Conservation (phyloP, 2,797 vertebrate species). For the Chiloscyllium punctatum region DNA sequence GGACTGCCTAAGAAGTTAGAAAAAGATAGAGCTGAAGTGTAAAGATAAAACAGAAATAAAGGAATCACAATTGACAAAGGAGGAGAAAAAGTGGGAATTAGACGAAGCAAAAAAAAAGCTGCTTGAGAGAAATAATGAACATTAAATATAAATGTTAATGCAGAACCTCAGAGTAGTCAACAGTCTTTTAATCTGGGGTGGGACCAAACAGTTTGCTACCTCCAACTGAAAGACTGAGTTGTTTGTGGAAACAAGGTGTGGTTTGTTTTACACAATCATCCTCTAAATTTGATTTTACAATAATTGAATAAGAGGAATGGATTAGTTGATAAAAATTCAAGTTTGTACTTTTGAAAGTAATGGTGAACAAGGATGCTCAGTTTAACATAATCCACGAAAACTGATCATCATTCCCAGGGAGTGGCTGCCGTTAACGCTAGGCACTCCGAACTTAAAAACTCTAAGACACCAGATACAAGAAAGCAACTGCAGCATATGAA, state of each 20-base stretch:
- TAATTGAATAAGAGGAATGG: background rate
- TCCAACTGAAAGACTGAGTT: background rate
- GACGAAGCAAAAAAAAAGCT: background rate
- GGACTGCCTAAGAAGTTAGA: background rate
- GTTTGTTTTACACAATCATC: background rate
- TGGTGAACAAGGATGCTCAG: background rate
- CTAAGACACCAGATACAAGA: background rate
- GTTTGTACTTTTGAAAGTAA: background rate
- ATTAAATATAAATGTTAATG: background rate
- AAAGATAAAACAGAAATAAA: background rate
- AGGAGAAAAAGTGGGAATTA: background rate
- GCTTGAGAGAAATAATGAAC: background rate
- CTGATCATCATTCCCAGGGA: background rate
- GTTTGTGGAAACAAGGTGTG: background rate
- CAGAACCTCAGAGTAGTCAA: background rate
- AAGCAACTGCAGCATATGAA: background rate
- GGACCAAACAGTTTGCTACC: background rate
- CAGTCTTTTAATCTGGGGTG: background rate
- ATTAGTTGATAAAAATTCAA: background rate
- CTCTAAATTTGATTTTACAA: no score
- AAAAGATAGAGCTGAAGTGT: background rate
- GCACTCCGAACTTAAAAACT: background rate
- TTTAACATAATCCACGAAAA: background rate
- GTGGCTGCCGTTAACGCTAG: background rate
- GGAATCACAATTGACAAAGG: background rate